Evolutionary conservation across 2,888 invertebrate species (phyloP), one percentile per base, ranked within the genome.

Genomic region (Baccha elongata): DNA sequence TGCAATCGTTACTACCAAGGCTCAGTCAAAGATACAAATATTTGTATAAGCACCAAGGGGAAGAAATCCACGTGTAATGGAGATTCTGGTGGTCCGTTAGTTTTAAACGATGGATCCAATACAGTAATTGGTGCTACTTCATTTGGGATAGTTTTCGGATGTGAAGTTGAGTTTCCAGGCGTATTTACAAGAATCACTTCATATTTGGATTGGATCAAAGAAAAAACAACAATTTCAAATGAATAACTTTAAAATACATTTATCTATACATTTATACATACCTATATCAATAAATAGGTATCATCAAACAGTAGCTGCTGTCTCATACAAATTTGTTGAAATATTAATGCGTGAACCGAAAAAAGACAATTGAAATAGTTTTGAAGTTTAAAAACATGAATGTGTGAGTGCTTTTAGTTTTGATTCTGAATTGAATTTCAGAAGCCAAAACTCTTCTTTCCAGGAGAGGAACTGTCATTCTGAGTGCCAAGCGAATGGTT

Each of bases 11-110:
- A 87, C 85, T 88, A 69, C 44, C 11, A 37, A 0, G 88, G 88
- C 1, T 4, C 67, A 1, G 73, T 88, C 0, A 13, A 26, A 0
- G 7, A 42, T 10, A 81, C 83, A 19, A 85, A 88, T 53, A 86
- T 89, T 58, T 89, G 89, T 72, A 88, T 88, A 29, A 87, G 86
- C 74, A 88, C 88, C 42, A 87, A 81, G 37, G 88, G 86, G 3
- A 32, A 11, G 44, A 78, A 53, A 73, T 89, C 88, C n/a, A 88
- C 86, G 10, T 90, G 90, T 84, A 88, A 87, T 84, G 89, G 90
- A 10, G 90, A 90, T 62, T 89, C 89, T 46, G 89, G 90, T 50
- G 90, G 90, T 40, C 90, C 90, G 3, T 76, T 90, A 72, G 86
- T 89, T 0, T 44, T 86, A 11, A 74, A 48, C 1, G 87, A 88